phyloP scores from a whole-genome alignment of 2,113 vertebrate genomes.

The Melanerpes formicivorus region DNA sequence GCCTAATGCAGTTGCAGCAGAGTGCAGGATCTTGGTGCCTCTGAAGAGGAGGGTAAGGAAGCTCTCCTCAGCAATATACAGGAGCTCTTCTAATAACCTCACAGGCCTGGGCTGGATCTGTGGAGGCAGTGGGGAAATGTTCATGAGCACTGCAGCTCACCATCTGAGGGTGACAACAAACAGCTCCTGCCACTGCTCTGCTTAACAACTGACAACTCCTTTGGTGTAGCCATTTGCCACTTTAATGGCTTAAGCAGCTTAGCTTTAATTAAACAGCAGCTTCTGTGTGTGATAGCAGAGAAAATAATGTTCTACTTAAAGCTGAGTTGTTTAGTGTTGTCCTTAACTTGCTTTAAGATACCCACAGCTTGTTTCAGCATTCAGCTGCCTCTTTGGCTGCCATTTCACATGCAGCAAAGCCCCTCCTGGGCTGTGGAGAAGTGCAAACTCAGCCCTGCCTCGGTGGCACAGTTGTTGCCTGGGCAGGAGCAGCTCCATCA shows the following conservation, averaged over 20 bases:
- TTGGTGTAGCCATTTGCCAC: slow-evolving; percentile 59
- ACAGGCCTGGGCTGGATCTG: neutral
- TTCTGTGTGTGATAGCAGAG: slow-evolving; percentile 28
- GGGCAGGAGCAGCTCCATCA: neutral
- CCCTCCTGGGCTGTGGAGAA: neutral
- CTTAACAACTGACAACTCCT: slow-evolving; percentile 37
- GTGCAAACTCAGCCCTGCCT: neutral
- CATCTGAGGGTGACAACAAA: slow-evolving; percentile 25
- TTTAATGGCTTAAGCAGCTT: slow-evolving; percentile 66
- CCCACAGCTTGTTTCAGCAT: neutral
- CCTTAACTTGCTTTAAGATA: slow-evolving; percentile 1
- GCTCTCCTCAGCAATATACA: neutral
- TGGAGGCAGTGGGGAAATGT: slow-evolving; percentile 14
- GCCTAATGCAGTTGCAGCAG: neutral
- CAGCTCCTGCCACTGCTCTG: slow-evolving; percentile 11
- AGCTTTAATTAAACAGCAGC: slow-evolving; percentile 63
- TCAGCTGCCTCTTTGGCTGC: neutral
- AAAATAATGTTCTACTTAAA: slow-evolving; percentile 32
- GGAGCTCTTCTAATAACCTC: slow-evolving; percentile 11
- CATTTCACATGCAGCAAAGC: neutral
- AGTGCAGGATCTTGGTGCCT: neutral
- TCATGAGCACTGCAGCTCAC: neutral
- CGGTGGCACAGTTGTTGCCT: neutral
- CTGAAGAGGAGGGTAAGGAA: neutral
- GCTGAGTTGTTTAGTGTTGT: slow-evolving; percentile 10